These are phyloP conservation scores for Phlogophora meticulosa DNA, from an alignment of 2,888 invertebrate species.

Conservation along the genomic window DNA sequence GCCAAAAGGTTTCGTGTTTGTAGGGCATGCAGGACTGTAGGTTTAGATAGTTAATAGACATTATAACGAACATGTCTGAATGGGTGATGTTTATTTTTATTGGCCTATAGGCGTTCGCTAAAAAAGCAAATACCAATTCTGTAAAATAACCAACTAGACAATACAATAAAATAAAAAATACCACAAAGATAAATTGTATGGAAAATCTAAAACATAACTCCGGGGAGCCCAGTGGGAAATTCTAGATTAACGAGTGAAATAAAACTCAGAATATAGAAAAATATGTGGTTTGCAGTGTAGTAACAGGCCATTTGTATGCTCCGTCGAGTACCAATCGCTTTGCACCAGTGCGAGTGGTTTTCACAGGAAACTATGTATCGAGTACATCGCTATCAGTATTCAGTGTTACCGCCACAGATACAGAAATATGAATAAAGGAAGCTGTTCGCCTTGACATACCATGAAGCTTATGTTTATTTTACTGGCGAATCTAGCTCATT, in stretches of 20 bases:
- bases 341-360: conserved; percentile 26
- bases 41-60: too few species aligned
- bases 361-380: conserved; percentile 18
- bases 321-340: conserved; percentile 40
- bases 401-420: conserved; percentile 12
- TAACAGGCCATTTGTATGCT: conserved; percentile 56
- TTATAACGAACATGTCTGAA: background rate
- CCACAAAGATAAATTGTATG: background rate
- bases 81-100: too few species aligned
- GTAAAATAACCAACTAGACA: background rate
- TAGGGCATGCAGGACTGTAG: too few species aligned
- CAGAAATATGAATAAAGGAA: background rate
- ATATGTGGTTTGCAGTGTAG: conserved; percentile 30
- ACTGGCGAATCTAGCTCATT: too few species aligned
- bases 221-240: conserved; percentile 27
- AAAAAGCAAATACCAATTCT: background rate
- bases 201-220: conserved; percentile 28
- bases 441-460: background rate
- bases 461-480: background rate
- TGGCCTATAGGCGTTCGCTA: background rate
- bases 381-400: conserved; percentile 34
- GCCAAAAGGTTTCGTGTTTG: too few species aligned
- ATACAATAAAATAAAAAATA: background rate
- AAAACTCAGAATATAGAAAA: conserved; percentile 47
- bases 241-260: conserved; percentile 46